phyloP scores from a whole-genome alignment of 2,113 vertebrate genomes.

The Turdus rufiventris region DNA sequence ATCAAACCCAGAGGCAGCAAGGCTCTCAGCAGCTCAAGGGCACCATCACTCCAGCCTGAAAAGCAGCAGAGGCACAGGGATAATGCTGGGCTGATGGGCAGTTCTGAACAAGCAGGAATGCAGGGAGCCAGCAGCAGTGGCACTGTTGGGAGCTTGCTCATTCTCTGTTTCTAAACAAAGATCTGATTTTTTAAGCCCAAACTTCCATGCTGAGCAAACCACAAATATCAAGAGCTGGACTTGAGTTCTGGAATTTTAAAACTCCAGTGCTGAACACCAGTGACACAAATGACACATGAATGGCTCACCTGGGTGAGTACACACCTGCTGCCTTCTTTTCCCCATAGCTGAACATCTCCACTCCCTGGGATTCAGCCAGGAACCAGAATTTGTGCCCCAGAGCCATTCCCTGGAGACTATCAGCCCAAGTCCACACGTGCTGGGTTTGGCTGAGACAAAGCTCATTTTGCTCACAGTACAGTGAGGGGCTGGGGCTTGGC shows the following conservation, averaged over 20 bases:
- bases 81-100: not conserved
- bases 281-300: rapidly evolving
- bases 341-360: rapidly evolving
- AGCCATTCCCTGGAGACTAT: not conserved
- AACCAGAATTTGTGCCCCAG: not conserved
- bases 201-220: not conserved
- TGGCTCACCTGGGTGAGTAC: not conserved
- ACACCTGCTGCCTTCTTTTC: not conserved
- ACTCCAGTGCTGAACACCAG: not conserved
- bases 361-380: not conserved
- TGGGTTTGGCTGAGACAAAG: not conserved
- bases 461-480: not conserved
- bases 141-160: not conserved
- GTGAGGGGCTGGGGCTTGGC: rapidly evolving
- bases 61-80: not conserved
- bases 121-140: not conserved
- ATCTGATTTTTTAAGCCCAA: not conserved
- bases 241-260: not conserved
- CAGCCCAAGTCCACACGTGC: not conserved
- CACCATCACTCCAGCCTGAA: not conserved
- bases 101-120: not conserved
- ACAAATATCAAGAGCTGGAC: not conserved
- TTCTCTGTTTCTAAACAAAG: not conserved
- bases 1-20: not conserved
- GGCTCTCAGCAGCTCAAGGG: not conserved